These are phyloP conservation scores for Petrocephalus microphthalmus DNA, from an alignment of 2,113 vertebrate genomes.

Conservation along the genomic window DNA sequence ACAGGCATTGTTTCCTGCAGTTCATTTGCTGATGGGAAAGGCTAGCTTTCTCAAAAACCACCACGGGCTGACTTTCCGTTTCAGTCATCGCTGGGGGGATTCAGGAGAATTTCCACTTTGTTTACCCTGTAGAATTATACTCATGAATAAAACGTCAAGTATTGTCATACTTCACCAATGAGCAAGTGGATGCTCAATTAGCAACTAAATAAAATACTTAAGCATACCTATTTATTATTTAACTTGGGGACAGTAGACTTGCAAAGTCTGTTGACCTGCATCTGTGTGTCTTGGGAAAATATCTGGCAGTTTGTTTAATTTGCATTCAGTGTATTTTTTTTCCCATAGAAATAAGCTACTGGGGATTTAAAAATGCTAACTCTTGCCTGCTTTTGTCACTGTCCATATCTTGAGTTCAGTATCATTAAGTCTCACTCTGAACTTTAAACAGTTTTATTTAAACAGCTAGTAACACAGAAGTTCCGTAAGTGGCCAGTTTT, in stretches of 20 bases:
- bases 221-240: too few relatives aligned
- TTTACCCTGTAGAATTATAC: neutral
- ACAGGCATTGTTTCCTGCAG: slow-evolving; percentile 7
- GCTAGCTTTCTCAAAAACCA: neutral
- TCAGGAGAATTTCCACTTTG: slow-evolving; percentile 7
- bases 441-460: neutral
- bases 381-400: neutral
- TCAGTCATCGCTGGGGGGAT: neutral
- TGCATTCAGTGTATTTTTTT: too few relatives aligned
- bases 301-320: too few relatives aligned
- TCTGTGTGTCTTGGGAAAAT: too few relatives aligned
- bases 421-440: neutral
- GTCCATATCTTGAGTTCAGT: neutral
- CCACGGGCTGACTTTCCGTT: neutral
- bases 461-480: neutral
- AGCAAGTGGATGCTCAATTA: neutral
- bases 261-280: too few relatives aligned
- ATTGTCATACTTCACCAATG: neutral
- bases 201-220: neutral
- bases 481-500: neutral
- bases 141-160: neutral
- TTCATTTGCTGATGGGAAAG: slow-evolving; percentile 14
- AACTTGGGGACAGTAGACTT: too few relatives aligned
- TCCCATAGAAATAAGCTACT: too few relatives aligned
- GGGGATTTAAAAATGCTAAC: too few relatives aligned